phyloP scores from a whole-genome alignment of 2,113 vertebrate species.

The Xenotilapia caudafasciata region DNA sequence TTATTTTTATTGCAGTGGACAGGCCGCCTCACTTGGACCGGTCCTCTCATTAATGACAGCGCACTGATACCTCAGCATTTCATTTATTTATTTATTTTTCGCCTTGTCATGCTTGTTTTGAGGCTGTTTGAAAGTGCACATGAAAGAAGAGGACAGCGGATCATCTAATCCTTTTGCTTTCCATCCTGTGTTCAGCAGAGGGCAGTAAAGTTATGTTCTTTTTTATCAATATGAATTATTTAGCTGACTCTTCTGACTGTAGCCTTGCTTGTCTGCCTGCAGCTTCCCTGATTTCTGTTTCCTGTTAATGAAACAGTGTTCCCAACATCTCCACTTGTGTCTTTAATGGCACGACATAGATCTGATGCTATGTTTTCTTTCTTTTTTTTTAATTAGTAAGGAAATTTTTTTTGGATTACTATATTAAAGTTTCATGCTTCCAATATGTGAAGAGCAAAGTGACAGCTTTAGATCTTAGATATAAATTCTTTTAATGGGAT shows the following conservation, averaged over 20 bases:
- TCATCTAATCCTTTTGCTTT: background rate
- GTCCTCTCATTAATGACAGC: background rate
- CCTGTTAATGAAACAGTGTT: background rate
- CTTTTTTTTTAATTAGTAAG: background rate
- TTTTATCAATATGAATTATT: slow-evolving; percentile 41
- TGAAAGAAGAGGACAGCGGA: background rate
- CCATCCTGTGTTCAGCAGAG: slow-evolving; percentile 25
- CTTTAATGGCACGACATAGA: background rate
- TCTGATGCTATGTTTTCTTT: background rate
- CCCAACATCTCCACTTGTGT: background rate
- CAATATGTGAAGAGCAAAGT: background rate
- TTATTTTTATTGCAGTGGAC: slow-evolving; percentile 20
- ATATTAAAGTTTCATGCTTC: background rate
- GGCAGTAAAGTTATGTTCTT: slow-evolving; percentile 36
- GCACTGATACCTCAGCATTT: background rate
- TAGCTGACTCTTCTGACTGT: background rate
- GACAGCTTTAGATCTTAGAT: background rate
- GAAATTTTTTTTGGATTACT: accelerated
- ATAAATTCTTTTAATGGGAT: background rate
- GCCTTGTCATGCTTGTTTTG: background rate
- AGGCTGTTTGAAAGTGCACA: background rate
- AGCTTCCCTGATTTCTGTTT: background rate
- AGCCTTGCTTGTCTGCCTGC: background rate
- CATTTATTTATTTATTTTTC: background rate
- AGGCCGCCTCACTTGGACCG: background rate